These are phyloP conservation scores for Acanthiza pusilla DNA, from an alignment of 2,797 vertebrate species.

Conservation along the genomic window DNA sequence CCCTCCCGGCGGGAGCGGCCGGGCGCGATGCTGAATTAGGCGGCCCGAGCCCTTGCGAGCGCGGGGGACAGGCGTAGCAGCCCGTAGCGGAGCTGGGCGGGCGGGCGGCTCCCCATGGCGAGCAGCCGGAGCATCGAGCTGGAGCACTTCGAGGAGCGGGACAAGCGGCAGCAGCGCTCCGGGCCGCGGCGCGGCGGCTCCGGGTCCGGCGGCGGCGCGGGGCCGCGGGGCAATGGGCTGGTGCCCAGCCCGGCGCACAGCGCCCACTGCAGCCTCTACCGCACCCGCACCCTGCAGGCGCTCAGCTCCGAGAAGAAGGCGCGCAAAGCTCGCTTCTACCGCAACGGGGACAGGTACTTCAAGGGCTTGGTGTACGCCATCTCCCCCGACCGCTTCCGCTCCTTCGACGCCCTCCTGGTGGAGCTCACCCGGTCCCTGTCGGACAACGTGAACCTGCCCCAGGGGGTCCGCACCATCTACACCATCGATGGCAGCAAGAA, in stretches of 20 bases:
- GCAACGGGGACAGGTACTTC: slow-evolving; percentile 97
- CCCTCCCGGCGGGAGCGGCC: neutral
- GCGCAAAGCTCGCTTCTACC: slow-evolving; percentile 93
- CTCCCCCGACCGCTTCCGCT: slow-evolving; percentile 91
- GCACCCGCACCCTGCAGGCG: slow-evolving; percentile 93
- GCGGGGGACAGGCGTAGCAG: neutral
- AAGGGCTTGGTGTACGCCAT: slow-evolving; percentile 94
- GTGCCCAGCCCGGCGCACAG: slow-evolving; percentile 95
- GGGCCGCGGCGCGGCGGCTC: slow-evolving; percentile 69
- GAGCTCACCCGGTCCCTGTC: slow-evolving; percentile 94
- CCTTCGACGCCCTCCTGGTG: slow-evolving; percentile 90
- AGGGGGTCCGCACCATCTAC: slow-evolving; percentile 91
- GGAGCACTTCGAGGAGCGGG: slow-evolving; percentile 94
- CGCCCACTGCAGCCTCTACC: slow-evolving; percentile 96
- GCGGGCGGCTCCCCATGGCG: slow-evolving; percentile 57
- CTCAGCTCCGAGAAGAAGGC: slow-evolving; percentile 95
- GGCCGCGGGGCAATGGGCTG: slow-evolving; percentile 83
- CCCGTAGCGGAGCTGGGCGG: neutral
- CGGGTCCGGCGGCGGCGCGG: slow-evolving; percentile 57
- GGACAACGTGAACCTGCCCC: slow-evolving; percentile 94
- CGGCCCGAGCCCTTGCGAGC: neutral
- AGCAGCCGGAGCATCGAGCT: slow-evolving; percentile 86
- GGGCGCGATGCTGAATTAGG: slow-evolving; percentile 18
- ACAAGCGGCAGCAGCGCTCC: slow-evolving; percentile 80
- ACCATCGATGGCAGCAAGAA: slow-evolving; percentile 86